Evolutionary conservation across 2,888 invertebrate genomes (phyloP), one percentile per base, ranked within the genome.

Genomic region (Psylliodes chrysocephalus): DNA sequence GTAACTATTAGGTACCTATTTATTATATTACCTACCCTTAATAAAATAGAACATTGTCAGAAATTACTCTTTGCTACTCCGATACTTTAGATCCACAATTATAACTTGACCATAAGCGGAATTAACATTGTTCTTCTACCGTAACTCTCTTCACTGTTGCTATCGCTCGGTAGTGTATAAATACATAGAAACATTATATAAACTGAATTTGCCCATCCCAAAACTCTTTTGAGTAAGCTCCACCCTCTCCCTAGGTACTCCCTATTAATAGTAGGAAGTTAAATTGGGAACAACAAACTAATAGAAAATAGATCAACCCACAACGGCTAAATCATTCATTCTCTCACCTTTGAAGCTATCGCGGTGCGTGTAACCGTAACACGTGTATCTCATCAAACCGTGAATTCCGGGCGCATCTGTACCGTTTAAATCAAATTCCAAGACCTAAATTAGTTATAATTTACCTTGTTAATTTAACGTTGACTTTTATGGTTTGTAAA

Each of bases 401-500:
- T 25, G 19, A 33, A 49, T 33, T 55, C 60, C 19, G 51, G 18
- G 57, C 62, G 52, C 71, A 70, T 68, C 67, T 71, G 70, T 62
- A 67, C 49, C 52, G 40, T 54, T 61, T 67, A 70, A 65, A 71
- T 69, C 72, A 71, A 65, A 64, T 53, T 61, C 55, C 61, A 60
- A 46, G 66, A 54, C 63, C 71, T 53, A 71, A 72, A 72, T 73
- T 71, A 71, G 73, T 69, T 61, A 70, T 72, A 71, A 68, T 70
- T 71, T 70, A 71, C 60, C 68, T 67, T 55, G 68, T 66, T 73
- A 73, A 73, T 74, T 74, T 66, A 70, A 64, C 61, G 60, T 44
- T 52, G 74, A 74, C 73, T 74, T 75, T 73, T 73, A 75, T 74
- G 72, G 73, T 73, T 73, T 75, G 75, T 74, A 73, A 71, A 75